Evolutionary conservation across 1,140 invertebrate genomes (phyloP).

Genomic region (Heliothis virescens): DNA sequence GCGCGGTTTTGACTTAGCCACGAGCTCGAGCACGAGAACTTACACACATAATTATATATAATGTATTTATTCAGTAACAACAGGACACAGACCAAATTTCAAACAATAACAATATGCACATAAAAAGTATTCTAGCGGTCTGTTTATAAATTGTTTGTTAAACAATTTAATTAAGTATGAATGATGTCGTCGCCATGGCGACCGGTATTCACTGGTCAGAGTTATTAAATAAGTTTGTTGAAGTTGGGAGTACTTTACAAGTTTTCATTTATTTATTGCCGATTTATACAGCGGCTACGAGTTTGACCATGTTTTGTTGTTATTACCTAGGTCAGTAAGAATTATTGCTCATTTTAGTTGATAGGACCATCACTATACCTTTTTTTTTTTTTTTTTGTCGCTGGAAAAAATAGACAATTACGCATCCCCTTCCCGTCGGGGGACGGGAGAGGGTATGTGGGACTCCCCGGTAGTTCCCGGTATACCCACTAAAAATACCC

Average conservation of each 20-base stretch:
- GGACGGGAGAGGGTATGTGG: too few relatives aligned
- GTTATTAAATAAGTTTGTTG: slow-evolving; percentile 62
- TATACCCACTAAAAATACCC: too few relatives aligned
- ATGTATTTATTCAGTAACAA: background rate
- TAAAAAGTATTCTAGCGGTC: slow-evolving; percentile 8
- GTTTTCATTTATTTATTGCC: slow-evolving; percentile 64
- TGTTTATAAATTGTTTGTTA: slow-evolving; percentile 35
- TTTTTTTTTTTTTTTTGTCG: too few relatives aligned
- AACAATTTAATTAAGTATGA: slow-evolving; percentile 49
- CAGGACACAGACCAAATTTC: background rate
- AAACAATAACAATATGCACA: slow-evolving; percentile 9
- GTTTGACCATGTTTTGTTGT: slow-evolving; percentile 11
- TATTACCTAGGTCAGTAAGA: background rate
- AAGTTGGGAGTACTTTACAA: slow-evolving; percentile 52
- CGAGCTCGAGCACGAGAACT: too few relatives aligned
- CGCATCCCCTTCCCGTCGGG: too few relatives aligned
- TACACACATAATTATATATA: background rate
- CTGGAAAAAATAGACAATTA: too few relatives aligned
- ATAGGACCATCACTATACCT: too few relatives aligned
- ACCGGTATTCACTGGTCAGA: slow-evolving; percentile 48
- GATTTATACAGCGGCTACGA: slow-evolving; percentile 59
- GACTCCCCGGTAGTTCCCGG: too few relatives aligned
- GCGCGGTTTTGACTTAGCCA: too few relatives aligned
- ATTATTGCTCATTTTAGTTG: too few relatives aligned
- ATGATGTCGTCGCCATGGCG: slow-evolving; percentile 15